Base-by-base conservation (phyloP, 2,888 invertebrate genomes). In the Leucophenga montana region DNA sequence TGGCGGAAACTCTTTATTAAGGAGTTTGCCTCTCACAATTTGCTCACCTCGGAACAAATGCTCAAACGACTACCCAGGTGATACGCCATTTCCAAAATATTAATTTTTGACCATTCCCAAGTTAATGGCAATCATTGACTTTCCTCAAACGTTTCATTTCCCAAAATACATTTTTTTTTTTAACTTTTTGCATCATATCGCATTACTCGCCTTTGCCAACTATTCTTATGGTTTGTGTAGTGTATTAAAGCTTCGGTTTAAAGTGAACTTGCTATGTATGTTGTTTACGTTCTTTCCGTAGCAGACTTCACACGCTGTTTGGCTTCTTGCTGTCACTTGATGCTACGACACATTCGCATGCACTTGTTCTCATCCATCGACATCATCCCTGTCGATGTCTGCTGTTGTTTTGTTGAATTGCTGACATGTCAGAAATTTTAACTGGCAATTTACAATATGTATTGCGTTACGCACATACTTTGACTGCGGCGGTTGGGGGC, bases 351-450 rank as follows among this genome's bases (percentile, higher is more conserved):
- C n/a, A n/a, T n/a, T n/a, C n/a, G n/a, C n/a, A n/a, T n/a, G n/a
- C n/a, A n/a, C 50, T 16, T 16, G 3, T 11, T 1, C 50, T 16
- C 16, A 18, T 11, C 13, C n/a, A 1, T 50, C 50, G 39, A 39
- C 33, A 33, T 5, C 33, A 48, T 3, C 48, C 11, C 5, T 48
- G 16, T 16, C 50, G 27, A 27, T 50, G 50, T 50, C 50, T 16
- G 50, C 50, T 50, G 6, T 50, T n/a, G 39, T 6, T 66, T 50
- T 33, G 66, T 53, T 31, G 33, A 50, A 80, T 76, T 82, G 83
- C 82, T 83, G 81, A 83, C 80, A 83, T 81, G 83, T 82, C 80
- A 81, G 73, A 81, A 81, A 81, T 83, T 83, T 81, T 82, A 81
- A 83, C 83, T 81, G 83, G 77, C 83, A 81, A 83, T 81, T 81